Evolutionary conservation across 2,113 vertebrate species (phyloP).

Genomic region (Petaurus breviceps): DNA sequence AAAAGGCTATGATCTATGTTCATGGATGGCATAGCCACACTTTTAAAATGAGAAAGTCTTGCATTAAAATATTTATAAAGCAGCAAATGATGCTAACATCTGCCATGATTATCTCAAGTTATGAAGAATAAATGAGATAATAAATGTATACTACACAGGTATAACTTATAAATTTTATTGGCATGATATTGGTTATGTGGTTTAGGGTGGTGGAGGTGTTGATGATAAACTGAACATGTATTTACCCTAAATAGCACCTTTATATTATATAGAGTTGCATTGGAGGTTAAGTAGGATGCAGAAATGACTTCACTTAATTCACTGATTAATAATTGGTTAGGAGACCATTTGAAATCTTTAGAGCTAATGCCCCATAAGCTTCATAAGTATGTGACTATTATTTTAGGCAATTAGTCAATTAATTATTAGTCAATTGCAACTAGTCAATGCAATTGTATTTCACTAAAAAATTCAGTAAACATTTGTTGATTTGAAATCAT

Average conservation of each 20-base stretch:
- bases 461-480: not conserved
- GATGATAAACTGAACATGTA: not conserved
- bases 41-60: not conserved
- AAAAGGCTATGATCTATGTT: not conserved
- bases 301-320: not conserved
- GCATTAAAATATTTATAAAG: not conserved
- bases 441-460: not conserved
- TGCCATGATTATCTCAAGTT: not conserved
- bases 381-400: not conserved
- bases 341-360: not conserved
- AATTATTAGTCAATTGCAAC: too few species aligned
- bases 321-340: not conserved
- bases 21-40: not conserved
- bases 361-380: not conserved
- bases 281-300: not conserved
- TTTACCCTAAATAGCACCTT: not conserved
- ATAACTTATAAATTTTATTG: not conserved
- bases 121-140: not conserved
- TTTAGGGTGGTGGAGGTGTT: not conserved
- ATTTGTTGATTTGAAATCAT: not conserved
- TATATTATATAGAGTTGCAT: not conserved
- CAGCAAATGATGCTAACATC: not conserved
- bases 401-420: too few species aligned
- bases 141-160: not conserved
- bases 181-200: not conserved